These are phyloP conservation scores for Dipodomys merriami DNA, from an alignment of 2,113 vertebrate species.

Conservation along the genomic window DNA sequence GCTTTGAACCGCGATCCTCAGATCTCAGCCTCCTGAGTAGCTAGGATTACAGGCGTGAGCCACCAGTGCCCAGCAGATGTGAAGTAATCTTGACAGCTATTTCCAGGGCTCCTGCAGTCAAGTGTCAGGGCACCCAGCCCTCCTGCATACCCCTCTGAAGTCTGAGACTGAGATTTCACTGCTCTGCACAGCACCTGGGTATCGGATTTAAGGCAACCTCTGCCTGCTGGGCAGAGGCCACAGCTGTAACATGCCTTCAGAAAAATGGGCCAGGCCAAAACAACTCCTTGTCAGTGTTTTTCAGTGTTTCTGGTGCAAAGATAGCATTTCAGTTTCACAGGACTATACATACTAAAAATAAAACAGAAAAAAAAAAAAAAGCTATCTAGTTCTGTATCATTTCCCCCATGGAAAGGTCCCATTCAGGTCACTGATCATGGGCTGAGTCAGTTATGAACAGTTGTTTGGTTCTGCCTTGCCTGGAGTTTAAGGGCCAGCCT, in stretches of 20 bases:
- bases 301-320: conserved; percentile 63
- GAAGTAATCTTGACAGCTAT: background rate
- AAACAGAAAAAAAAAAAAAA: background rate
- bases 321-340: conserved; percentile 64
- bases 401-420: conserved; percentile 63
- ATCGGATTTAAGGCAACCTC: background rate
- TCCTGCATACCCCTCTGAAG: background rate
- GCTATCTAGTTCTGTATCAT: conserved; percentile 47
- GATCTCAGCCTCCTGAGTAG: too few relatives aligned
- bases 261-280: conserved; percentile 49
- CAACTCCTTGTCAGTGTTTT: conserved; percentile 55
- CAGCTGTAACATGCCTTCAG: conserved; percentile 46
- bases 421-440: conserved; percentile 75
- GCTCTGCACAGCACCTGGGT: background rate
- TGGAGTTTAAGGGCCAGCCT: conserved; percentile 62
- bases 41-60: too few relatives aligned
- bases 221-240: conserved; percentile 56
- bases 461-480: conserved; percentile 65
- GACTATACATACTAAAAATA: conserved; percentile 72
- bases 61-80: background rate
- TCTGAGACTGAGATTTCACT: background rate
- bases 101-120: background rate
- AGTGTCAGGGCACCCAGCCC: background rate
- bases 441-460: conserved; percentile 60
- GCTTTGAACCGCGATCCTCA: too few relatives aligned